Evolutionary conservation across 2,113 vertebrate species (phyloP).

Genomic region (Chionis minor): DNA sequence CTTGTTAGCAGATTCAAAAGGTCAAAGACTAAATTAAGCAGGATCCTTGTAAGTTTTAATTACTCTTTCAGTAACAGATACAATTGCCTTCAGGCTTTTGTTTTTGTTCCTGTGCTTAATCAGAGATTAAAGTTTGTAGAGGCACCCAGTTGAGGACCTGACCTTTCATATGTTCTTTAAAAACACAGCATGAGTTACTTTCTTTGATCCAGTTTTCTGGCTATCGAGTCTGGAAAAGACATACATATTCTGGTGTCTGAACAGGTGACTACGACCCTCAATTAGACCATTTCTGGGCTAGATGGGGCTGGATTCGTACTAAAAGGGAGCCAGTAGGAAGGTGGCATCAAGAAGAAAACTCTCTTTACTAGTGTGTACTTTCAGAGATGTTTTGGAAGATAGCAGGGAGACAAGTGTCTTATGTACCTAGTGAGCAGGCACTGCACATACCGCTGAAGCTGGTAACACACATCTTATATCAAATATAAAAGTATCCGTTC

Average conservation of each 20-base stretch:
- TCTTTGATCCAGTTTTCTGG: not conserved
- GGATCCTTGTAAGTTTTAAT: not conserved
- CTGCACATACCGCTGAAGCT: not conserved
- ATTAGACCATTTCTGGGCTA: not conserved
- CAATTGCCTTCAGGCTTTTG: not conserved
- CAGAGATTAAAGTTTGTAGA: not conserved
- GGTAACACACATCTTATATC: not conserved
- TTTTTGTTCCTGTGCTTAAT: not conserved
- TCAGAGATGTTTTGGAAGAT: not conserved
- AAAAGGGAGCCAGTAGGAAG: not conserved
- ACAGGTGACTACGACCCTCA: not conserved
- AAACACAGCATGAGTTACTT: not conserved
- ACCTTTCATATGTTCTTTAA: not conserved
- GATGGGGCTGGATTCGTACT: not conserved
- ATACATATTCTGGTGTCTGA: not conserved
- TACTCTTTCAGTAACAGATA: not conserved
- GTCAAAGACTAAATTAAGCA: slow-evolving; percentile 21
- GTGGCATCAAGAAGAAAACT: not conserved
- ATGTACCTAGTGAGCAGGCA: not conserved
- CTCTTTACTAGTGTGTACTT: not conserved
- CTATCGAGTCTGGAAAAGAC: not conserved
- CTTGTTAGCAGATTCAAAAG: not conserved
- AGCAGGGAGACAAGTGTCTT: not conserved
- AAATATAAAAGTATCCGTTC: not conserved
- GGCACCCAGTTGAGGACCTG: not conserved